Conservation (phyloP, 2,113 vertebrate genomes). For the Amazona vittata region DNA sequence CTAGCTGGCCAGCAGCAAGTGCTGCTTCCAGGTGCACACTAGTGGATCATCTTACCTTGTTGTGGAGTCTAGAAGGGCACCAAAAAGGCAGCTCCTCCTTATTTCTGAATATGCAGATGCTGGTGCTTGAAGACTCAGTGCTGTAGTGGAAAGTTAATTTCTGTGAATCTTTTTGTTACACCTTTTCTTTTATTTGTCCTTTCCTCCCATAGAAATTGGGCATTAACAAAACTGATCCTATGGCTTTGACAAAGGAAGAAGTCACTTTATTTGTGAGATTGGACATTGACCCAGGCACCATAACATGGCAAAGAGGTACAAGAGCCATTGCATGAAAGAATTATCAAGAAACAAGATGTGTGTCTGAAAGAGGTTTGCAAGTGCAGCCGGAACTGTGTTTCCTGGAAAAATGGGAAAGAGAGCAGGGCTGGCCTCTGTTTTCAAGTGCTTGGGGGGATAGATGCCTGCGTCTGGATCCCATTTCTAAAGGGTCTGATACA, state of each 20-base stretch:
- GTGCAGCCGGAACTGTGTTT: not conserved
- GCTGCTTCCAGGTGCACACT: not conserved
- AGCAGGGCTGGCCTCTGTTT: not conserved
- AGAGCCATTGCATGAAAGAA: not conserved
- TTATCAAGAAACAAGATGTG: not conserved
- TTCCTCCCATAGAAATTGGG: constrained; percentile 84
- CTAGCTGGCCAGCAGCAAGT: not conserved
- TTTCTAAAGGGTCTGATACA: not conserved
- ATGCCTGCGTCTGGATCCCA: not conserved
- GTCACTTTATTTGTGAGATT: constrained; percentile 87
- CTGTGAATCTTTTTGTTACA: not conserved
- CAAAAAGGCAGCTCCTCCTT: not conserved
- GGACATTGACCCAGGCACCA: constrained; percentile 89
- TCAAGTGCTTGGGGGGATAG: not conserved
- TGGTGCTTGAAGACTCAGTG: not conserved
- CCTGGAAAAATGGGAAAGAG: not conserved
- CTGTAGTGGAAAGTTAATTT: not conserved
- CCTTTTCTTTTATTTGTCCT: not conserved
- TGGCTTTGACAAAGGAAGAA: constrained; percentile 88
- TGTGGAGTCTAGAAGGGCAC: not conserved
- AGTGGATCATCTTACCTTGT: not conserved
- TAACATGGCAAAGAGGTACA: constrained; percentile 98
- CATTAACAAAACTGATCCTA: constrained; percentile 91
- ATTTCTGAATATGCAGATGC: not conserved
- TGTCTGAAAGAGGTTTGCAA: not conserved